These are phyloP conservation scores for Melinaea menophilus DNA, from an alignment of 2,888 invertebrate species.

Conservation along the genomic window DNA sequence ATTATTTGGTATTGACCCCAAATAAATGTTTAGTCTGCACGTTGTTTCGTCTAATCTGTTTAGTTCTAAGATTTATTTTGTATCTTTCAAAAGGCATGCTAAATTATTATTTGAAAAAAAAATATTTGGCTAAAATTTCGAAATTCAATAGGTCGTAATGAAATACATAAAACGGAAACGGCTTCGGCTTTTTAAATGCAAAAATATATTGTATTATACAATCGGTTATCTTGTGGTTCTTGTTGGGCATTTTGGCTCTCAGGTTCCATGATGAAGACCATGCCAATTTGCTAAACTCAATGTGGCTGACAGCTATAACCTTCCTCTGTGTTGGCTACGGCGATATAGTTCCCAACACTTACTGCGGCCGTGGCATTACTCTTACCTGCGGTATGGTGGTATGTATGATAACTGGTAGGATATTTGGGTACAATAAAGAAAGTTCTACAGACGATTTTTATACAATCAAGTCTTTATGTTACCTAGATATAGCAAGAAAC, in stretches of 20 bases:
- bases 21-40: conserved; percentile 75
- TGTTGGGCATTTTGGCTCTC: conserved; percentile 77
- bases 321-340: conserved; percentile 99
- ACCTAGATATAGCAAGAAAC: conserved; percentile 57
- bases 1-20: conserved; percentile 56
- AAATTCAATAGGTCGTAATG: conserved; percentile 11
- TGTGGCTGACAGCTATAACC: conserved; percentile 99
- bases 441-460: conserved; percentile 22
- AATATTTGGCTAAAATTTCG: conserved; percentile 24
- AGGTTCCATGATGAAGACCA: conserved; percentile 99
- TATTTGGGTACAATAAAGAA: conserved; percentile 47
- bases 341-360: conserved; percentile 99
- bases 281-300: conserved; percentile 98
- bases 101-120: conserved; percentile 39
- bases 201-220: conserved; percentile 37
- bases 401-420: conserved; percentile 78
- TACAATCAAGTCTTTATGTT: conserved; percentile 32
- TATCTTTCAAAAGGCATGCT: conserved; percentile 63
- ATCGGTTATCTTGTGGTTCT: conserved; percentile 73
- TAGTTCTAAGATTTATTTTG: conserved; percentile 57
- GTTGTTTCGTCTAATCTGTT: conserved; percentile 69
- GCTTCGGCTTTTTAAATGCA: conserved; percentile 24
- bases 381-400: conserved; percentile 99
- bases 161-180: conserved; percentile 12
- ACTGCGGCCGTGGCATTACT: conserved; percentile 99